These are phyloP conservation scores for Gymnobelideus leadbeateri DNA, from an alignment of 2,113 vertebrate genomes.

Conservation along the genomic window DNA sequence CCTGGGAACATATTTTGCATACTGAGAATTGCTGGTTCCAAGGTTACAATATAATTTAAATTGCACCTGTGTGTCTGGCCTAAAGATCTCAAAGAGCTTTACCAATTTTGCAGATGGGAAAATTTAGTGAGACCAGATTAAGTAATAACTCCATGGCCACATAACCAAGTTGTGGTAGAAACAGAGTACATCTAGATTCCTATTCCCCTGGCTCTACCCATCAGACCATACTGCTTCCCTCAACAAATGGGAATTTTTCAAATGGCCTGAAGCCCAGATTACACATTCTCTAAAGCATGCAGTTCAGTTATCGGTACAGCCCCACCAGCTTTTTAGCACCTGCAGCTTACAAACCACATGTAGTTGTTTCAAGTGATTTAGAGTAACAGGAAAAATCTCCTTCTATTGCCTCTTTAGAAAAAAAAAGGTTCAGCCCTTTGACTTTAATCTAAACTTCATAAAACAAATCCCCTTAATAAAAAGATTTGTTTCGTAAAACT, in stretches of 20 bases:
- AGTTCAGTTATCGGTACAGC: rapidly evolving
- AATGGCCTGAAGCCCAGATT: background rate
- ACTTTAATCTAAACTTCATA: too few relatives aligned
- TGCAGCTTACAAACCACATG: rapidly evolving
- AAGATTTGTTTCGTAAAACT: too few relatives aligned
- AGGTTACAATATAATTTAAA: background rate
- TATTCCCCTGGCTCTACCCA: background rate
- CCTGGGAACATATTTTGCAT: background rate
- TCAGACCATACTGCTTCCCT: background rate
- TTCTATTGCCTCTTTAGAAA: rapidly evolving
- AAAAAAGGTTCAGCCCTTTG: too few relatives aligned
- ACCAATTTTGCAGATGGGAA: background rate
- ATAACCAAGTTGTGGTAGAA: background rate
- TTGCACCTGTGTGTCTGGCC: rapidly evolving
- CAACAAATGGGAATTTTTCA: background rate
- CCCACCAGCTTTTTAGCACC: background rate
- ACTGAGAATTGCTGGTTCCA: background rate
- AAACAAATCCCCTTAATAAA: too few relatives aligned
- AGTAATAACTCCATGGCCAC: rapidly evolving
- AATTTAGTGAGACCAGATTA: background rate
- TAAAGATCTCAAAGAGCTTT: background rate
- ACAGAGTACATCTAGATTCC: rapidly evolving
- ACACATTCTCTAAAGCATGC: background rate
- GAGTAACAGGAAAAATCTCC: background rate
- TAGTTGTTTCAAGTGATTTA: background rate